Evolutionary conservation across 2,888 invertebrate genomes (phyloP).

Genomic region (Drosophila yooni): DNA sequence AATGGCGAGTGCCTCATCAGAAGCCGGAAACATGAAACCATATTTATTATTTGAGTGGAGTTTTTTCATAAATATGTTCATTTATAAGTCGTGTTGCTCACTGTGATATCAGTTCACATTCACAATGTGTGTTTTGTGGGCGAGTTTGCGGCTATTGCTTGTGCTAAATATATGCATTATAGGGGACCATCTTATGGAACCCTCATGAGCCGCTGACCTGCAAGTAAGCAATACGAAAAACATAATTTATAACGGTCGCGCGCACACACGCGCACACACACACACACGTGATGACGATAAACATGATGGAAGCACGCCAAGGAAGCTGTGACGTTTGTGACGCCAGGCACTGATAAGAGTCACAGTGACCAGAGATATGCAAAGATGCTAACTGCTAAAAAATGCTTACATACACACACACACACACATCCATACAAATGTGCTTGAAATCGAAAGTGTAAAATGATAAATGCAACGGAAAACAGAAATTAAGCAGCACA

Average conservation of each 20-base stretch:
- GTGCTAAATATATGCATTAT: slow-evolving; percentile 41
- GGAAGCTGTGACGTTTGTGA: slow-evolving; percentile 35
- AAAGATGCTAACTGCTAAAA: slow-evolving; percentile 1
- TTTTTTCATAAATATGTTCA: background rate
- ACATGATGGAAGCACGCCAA: slow-evolving; percentile 19
- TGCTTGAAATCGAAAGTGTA: slow-evolving; percentile 1
- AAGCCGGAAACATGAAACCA: background rate
- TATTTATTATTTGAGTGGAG: background rate
- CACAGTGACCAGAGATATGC: slow-evolving; percentile 6
- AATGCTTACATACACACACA: background rate
- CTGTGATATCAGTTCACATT: slow-evolving; percentile 15
- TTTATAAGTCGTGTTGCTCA: slow-evolving; percentile 3
- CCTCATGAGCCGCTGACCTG: slow-evolving; percentile 29
- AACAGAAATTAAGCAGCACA: background rate
- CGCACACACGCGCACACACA: slow-evolving; percentile 13
- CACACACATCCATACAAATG: background rate
- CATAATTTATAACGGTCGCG: slow-evolving; percentile 37
- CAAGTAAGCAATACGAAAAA: slow-evolving; percentile 5
- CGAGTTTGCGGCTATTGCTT: slow-evolving; percentile 5
- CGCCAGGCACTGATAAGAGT: slow-evolving; percentile 29
- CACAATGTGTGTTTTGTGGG: background rate
- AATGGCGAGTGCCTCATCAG: background rate
- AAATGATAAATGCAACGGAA: slow-evolving; percentile 10
- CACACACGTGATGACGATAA: slow-evolving; percentile 26
- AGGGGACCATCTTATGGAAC: slow-evolving; percentile 44